These are phyloP conservation scores for Xenotilapia longispinis DNA, from an alignment of 2,113 vertebrate species.

Conservation along the genomic window DNA sequence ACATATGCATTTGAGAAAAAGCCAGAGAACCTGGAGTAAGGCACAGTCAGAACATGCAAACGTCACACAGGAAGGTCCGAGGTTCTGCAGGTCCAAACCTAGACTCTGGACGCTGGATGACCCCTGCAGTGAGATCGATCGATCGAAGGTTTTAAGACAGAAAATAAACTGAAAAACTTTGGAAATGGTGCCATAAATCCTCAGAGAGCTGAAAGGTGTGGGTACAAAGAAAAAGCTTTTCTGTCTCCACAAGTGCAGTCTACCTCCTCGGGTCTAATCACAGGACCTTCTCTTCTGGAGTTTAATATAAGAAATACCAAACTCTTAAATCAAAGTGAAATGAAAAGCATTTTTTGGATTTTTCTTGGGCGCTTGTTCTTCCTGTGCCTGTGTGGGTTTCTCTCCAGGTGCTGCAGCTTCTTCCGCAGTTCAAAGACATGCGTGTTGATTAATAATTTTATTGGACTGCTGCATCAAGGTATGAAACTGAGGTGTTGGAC, in stretches of 20 bases:
- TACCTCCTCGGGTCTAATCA: background rate
- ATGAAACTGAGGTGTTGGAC: background rate
- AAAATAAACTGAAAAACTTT: background rate
- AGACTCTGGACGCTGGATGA: background rate
- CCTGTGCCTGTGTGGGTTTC: background rate
- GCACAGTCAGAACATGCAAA: background rate
- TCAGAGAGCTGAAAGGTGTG: background rate
- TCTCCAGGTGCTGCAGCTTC: background rate
- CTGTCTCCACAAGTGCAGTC: background rate
- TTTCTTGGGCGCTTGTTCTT: accelerated
- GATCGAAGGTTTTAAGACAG: background rate
- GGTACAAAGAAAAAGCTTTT: background rate
- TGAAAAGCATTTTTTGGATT: background rate
- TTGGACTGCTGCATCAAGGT: background rate
- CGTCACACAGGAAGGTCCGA: background rate
- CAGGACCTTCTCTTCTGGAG: background rate
- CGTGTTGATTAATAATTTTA: background rate
- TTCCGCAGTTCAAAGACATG: background rate
- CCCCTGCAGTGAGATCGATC: background rate
- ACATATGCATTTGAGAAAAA: background rate
- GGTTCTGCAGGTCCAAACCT: background rate
- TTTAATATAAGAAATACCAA: background rate
- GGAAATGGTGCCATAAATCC: background rate
- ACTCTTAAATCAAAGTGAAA: background rate
- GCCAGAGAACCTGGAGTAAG: background rate